phyloP scores from a whole-genome alignment of 2,113 vertebrate species.

The Triplophysa rosa region DNA sequence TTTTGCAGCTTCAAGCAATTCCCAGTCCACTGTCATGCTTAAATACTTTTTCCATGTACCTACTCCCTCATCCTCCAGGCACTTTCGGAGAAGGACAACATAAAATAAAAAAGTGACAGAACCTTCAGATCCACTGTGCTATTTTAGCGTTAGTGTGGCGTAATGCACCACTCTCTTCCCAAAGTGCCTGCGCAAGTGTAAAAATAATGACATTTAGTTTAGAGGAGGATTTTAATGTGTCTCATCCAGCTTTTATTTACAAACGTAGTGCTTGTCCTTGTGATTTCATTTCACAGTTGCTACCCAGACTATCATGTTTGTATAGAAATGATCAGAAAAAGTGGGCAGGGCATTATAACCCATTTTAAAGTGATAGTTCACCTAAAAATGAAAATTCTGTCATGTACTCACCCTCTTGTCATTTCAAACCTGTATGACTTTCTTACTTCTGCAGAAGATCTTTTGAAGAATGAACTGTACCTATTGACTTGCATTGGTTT shows the following conservation, averaged over 20 bases:
- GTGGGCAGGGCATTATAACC: background rate
- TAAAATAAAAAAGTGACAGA: slow-evolving; percentile 57
- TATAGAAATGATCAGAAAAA: background rate
- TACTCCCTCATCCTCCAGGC: slow-evolving; percentile 58
- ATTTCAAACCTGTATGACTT: no score
- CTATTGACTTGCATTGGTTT: no score
- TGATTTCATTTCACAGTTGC: slow-evolving; percentile 27
- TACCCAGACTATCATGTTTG: background rate
- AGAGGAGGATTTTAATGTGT: slow-evolving; percentile 59
- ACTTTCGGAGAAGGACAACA: slow-evolving; percentile 57
- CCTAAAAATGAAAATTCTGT: no score
- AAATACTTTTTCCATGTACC: slow-evolving; percentile 66
- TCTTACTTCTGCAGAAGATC: no score
- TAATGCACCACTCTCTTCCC: slow-evolving; percentile 42
- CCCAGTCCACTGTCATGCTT: slow-evolving; percentile 62
- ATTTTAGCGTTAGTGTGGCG: slow-evolving; percentile 47
- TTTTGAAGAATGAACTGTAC: no score
- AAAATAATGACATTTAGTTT: slow-evolving; percentile 59
- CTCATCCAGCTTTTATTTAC: slow-evolving; percentile 28
- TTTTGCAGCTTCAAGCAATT: slow-evolving; percentile 65
- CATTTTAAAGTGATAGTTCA: no score
- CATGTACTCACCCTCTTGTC: no score
- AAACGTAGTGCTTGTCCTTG: background rate
- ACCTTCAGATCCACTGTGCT: slow-evolving; percentile 39
- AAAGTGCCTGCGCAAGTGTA: slow-evolving; percentile 58